Base-by-base conservation (phyloP, 2,888 invertebrate genomes). In the Hirtodrosophila duncani region DNA sequence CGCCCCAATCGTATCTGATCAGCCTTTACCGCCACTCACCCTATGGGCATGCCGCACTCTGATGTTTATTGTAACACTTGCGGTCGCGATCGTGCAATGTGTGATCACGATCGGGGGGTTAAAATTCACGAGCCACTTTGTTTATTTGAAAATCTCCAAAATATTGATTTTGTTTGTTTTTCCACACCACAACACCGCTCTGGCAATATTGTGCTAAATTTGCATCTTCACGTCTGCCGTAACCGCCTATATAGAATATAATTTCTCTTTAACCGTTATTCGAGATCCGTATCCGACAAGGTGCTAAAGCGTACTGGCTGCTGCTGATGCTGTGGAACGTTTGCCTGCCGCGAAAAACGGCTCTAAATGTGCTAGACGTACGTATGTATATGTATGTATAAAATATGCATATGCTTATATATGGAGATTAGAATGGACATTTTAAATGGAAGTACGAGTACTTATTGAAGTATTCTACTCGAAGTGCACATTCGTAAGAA, bases 251-350 rank as follows among this genome's bases (percentile, higher is more conserved):
- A 5, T 26, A 17, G 8, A 16, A 37, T 43, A 42, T 36, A 46
- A 18, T 16, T 33, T 5, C 13, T 23, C 11, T 20, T 34, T 24
- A 38, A 43, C 56, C 39, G 52, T 53, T 55, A 53, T 46, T 53
- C 46, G 50, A 45, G 64, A 39, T 58, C 42, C 56, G 59, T 51
- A 30, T 60, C 46, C 75, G 56, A 42, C 48, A 61, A 72, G 62
- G 52, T 65, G 72, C 60, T 61, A 70, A 67, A 58, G 52, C 56
- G 44, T 65, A 72, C 67, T 72, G 72, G n/a, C n/a, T n/a, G n/a
- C n/a, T n/a, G n/a, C n/a, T n/a, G n/a, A n/a, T n/a, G n/a, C n/a
- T n/a, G n/a, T n/a, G n/a, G n/a, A n/a, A n/a, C n/a, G n/a, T n/a
- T n/a, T n/a, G n/a, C n/a, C n/a, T n/a, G n/a, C n/a, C n/a, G n/a